Percentiles rank a stretch among this genome's conserved stretches.
These are phyloP conservation scores for Calcarius lapponicus DNA, from an alignment of 2,797 vertebrate species.

Conservation along the genomic window DNA sequence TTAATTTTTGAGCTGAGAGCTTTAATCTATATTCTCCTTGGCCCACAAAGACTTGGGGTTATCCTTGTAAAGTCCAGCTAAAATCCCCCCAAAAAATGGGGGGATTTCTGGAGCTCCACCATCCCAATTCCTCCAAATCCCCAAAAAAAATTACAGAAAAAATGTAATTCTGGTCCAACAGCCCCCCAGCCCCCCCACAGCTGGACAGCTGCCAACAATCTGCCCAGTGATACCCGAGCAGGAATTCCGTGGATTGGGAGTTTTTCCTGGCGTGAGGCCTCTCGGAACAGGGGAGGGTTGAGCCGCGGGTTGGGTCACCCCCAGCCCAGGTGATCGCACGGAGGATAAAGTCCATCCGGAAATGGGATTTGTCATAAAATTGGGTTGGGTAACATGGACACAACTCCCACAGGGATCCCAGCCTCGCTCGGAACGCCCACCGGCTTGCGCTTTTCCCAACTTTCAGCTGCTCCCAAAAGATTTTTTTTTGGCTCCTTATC, in stretches of 20 bases:
- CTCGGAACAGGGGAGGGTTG: not conserved
- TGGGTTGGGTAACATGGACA: fast-evolving
- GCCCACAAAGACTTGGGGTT: too few species aligned
- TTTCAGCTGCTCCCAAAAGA: too few species aligned
- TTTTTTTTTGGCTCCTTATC: not conserved
- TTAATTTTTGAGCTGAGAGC: too few species aligned
- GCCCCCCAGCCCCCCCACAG: too few species aligned
- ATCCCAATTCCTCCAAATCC: not conserved
- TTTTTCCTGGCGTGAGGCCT: fast-evolving
- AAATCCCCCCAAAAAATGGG: not conserved
- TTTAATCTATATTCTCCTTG: too few species aligned
- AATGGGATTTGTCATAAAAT: not conserved
- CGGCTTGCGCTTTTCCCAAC: not conserved
- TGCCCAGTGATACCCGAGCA: fast-evolving
- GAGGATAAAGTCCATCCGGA: not conserved
- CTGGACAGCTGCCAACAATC: not conserved
- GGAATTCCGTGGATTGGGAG: fast-evolving
- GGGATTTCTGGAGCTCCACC: not conserved
- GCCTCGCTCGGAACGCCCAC: fast-evolving
- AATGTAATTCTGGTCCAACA: not conserved
- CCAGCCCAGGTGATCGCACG: not conserved
- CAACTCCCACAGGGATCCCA: not conserved
- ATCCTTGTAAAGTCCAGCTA: too few species aligned
- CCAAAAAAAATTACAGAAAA: fast-evolving
- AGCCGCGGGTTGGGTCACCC: fast-evolving